Conservation (phyloP, 2,888 invertebrate species). For the Cephalotes varians region DNA sequence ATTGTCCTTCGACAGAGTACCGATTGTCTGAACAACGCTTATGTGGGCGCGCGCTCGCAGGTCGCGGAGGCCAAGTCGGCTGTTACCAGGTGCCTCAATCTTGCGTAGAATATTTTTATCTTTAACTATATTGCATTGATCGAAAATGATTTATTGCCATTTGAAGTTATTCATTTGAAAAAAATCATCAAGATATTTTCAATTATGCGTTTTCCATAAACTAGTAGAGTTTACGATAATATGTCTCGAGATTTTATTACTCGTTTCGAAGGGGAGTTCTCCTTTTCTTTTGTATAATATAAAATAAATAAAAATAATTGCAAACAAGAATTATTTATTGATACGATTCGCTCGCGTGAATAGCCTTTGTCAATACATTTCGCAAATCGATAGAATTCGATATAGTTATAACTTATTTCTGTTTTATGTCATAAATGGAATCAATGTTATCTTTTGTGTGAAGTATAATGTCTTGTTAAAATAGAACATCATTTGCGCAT, state of each 20-base stretch:
- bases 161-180: not conserved
- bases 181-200: not conserved
- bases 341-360: not conserved
- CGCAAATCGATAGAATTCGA: not conserved
- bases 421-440: not conserved
- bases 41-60: not conserved
- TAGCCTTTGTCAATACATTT: not conserved
- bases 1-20: not conserved
- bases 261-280: not conserved
- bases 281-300: not conserved
- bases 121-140: not conserved
- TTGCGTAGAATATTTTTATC: not conserved
- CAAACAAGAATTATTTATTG: not conserved
- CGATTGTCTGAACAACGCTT: not conserved
- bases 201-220: not conserved
- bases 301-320: not conserved
- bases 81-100: not conserved
- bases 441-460: not conserved
- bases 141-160: not conserved
- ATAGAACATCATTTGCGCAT: not conserved
- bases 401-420: not conserved
- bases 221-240: not conserved
- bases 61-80: not conserved
- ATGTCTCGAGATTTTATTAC: not conserved
- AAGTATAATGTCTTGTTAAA: not conserved